Base-by-base conservation (phyloP, 2,113 vertebrate species). In the Bufo gargarizans region DNA sequence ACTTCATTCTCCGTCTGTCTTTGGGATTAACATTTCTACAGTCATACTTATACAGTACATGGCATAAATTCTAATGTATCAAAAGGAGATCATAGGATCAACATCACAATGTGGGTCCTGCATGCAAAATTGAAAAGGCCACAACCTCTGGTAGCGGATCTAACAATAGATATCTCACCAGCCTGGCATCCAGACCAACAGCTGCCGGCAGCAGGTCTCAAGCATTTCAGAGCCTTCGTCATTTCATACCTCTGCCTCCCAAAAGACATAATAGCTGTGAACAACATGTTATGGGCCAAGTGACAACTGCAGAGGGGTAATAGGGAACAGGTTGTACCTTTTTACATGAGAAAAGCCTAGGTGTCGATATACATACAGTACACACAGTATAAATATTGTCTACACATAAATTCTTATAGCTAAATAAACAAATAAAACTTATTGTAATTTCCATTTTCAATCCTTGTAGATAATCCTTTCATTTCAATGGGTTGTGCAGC, bases 151-250 rank as follows among this genome's bases (percentile, higher is more conserved):
- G 59, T 72, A 84, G 16, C 43, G 49, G 20, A 69, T 82, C 72
- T 84, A 84, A 89, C 87, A 89, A 84, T 78, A 89, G 82, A 74
- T 45, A 77, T 56, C 47, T 89, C 87, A 89, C 82, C 82, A 89
- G 72, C 47, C 22, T 89, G 87, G 87, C 82, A 89, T 89, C 82
- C 72, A 84, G 82, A 89, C 81, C 82, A 84, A 89, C 87, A 89
- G 87, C 87, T 89, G 87, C 81, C 72, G 33, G 74, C 77, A 86
- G 61, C 81, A 88, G 87, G 71, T 88, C 86, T 79, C 59, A 74
- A 76, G 72, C 56, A 77, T 83, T 88, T 84, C 71, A 9, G n/a
- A 77, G 72, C 81, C 84, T 43, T 53, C 80, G 82, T 84, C 81
- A 89, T 84, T 78, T 77, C 80, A 88, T 77, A 83, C 79, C 71